These are phyloP conservation scores for Ondatra zibethicus DNA, from an alignment of 2,113 vertebrate species.

Conservation along the genomic window DNA sequence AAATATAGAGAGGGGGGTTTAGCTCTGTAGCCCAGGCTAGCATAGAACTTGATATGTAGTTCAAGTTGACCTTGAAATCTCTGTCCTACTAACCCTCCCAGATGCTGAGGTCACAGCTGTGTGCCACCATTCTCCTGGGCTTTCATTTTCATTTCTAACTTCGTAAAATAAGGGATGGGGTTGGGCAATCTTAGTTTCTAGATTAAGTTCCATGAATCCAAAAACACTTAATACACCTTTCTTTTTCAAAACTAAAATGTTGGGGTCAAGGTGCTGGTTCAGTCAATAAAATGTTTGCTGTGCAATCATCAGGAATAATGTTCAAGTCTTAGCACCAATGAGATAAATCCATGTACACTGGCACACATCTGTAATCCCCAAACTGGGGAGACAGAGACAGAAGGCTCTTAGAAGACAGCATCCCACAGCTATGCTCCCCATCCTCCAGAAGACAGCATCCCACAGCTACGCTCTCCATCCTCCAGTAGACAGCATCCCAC, in stretches of 20 bases:
- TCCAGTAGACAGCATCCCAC: too few species aligned
- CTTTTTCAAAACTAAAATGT: neutral
- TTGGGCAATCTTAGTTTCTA: neutral
- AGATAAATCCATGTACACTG: neutral
- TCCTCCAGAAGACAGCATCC: too few species aligned
- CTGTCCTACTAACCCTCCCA: neutral
- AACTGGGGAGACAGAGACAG: neutral
- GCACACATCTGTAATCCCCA: neutral
- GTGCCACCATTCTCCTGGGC: neutral
- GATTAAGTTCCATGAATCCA: neutral
- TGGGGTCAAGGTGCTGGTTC: neutral
- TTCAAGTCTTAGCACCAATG: too few species aligned
- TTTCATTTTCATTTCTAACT: neutral
- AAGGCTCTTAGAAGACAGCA: neutral
- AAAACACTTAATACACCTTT: neutral
- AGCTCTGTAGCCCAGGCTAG: neutral
- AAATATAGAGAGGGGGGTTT: neutral
- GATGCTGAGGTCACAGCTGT: neutral
- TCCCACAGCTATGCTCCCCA: neutral
- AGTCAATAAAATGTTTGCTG: neutral
- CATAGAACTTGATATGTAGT: neutral
- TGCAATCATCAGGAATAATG: neutral
- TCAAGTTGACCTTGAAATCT: neutral
- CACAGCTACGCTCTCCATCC: too few species aligned
- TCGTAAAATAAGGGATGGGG: neutral